Conservation (phyloP, 2,888 invertebrate species). For the Aquatica leii region DNA sequence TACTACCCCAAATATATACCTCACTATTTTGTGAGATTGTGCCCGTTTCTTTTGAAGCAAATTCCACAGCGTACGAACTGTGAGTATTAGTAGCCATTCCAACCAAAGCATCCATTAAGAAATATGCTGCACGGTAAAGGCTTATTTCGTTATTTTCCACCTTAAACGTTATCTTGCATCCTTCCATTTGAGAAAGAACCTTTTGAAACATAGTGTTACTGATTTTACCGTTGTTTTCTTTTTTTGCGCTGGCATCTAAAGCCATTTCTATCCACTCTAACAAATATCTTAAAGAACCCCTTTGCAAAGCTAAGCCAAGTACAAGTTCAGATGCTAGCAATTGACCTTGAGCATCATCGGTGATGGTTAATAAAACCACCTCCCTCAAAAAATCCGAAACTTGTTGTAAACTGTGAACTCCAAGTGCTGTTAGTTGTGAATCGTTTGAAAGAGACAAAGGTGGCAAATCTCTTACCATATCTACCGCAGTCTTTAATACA, state of each 20-base stretch:
- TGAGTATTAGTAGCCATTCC: slow-evolving; percentile 60
- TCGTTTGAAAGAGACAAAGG: slow-evolving; percentile 69
- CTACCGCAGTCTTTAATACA: slow-evolving; percentile 66
- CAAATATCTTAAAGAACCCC: slow-evolving; percentile 67
- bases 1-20: slow-evolving; percentile 72
- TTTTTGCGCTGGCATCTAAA: slow-evolving; percentile 56
- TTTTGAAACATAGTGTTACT: slow-evolving; percentile 54
- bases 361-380: slow-evolving; percentile 62
- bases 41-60: slow-evolving; percentile 18
- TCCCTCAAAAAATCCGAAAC: slow-evolving; percentile 65
- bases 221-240: slow-evolving; percentile 37
- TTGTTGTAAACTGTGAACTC: slow-evolving; percentile 64
- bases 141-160: slow-evolving; percentile 45
- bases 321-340: slow-evolving; percentile 63
- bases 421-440: slow-evolving; percentile 64
- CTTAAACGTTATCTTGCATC: slow-evolving; percentile 41
- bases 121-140: slow-evolving; percentile 65
- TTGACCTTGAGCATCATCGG: slow-evolving; percentile 62
- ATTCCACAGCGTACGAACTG: slow-evolving; percentile 49
- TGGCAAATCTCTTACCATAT: slow-evolving; percentile 65
- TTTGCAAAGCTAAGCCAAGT: slow-evolving; percentile 66
- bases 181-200: slow-evolving; percentile 50
- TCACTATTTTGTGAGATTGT: slow-evolving; percentile 59
- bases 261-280: slow-evolving; percentile 72
- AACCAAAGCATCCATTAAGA: slow-evolving; percentile 64